Evolutionary conservation across 2,113 vertebrate species (phyloP), one percentile per base, ranked within the genome.

Genomic region (Ophthalmolycus amberensis): DNA sequence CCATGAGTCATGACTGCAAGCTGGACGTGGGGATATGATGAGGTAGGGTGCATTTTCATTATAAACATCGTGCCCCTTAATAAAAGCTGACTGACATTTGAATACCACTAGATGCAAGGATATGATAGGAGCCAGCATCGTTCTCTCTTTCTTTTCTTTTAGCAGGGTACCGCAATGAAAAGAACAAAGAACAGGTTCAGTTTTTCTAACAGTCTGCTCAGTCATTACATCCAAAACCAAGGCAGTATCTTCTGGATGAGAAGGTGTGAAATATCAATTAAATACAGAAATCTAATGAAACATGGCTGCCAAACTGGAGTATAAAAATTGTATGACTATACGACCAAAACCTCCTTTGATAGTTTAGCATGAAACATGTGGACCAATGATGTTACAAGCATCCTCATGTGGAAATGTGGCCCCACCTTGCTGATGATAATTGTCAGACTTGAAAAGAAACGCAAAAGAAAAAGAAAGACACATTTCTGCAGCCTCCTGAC

Each of bases 1-100:
- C 68, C 34, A 9, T 79, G 82, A 81, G 54, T 85, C 82, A 89
- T 83, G 67, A 27, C 40, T 50, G 46, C 60, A 75, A 40, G 75
- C 78, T 75, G 52, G 76, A 77, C 75, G 70, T 75, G 37, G 71
- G 60, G 34, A 78, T 76, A 44, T 50, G 58, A 85, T 60, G 38
- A 84, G 67, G 5, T 62, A 29, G 15, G 16, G 34, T 62, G 63
- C 16, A 52, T 88, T 76, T 90, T 71, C 20, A 66, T 83, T 59
- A 67, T 74, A 71, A 83, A 86, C 63, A 92, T 76, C 16, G 42
- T 56, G 27, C 25, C 16, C 60, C 46, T 75, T 71, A 56, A 75
- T 81, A 82, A 77, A 79, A 75, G n/a, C 60, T 72, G 83, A 25
- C 54, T 52, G 38, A 77, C 27, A 34, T 69, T 42, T 70, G n/a